These are phyloP conservation scores for Bembecia ichneumoniformis DNA, from an alignment of 2,888 invertebrate genomes.

Conservation along the genomic window DNA sequence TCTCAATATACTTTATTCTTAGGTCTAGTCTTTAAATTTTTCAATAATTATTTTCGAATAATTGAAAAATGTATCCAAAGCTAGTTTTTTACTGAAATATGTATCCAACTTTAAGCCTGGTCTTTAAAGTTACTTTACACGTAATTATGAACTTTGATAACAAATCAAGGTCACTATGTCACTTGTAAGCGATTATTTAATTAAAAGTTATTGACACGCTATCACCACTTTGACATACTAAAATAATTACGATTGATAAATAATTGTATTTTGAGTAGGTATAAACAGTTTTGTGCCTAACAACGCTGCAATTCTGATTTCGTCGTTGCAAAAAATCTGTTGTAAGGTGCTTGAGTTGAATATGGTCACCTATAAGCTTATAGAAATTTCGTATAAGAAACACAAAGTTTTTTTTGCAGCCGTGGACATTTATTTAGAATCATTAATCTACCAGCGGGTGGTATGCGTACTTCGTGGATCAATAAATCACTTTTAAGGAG, in stretches of 20 bases:
- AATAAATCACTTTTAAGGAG: neutral
- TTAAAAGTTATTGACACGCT: neutral
- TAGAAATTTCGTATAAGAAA: neutral
- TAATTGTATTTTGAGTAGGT: neutral
- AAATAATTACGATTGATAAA: neutral
- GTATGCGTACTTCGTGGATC: neutral
- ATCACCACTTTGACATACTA: neutral
- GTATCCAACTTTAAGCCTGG: too few species aligned
- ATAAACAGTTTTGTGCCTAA: neutral
- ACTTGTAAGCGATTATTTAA: neutral
- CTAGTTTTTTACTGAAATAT: too few species aligned
- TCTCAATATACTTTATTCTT: too few species aligned
- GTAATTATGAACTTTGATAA: neutral
- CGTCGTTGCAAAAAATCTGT: too few species aligned
- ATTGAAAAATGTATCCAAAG: too few species aligned
- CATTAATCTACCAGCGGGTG: neutral
- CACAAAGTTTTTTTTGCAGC: neutral
- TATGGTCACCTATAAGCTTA: neutral
- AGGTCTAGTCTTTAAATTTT: too few species aligned
- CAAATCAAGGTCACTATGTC: neutral
- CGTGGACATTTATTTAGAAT: neutral
- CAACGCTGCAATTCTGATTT: too few species aligned
- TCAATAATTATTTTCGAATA: too few species aligned
- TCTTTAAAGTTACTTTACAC: too few species aligned
- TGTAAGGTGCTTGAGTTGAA: too few species aligned